Evolutionary conservation across 2,113 vertebrate genomes (phyloP).

Genomic region (Cervus canadensis): DNA sequence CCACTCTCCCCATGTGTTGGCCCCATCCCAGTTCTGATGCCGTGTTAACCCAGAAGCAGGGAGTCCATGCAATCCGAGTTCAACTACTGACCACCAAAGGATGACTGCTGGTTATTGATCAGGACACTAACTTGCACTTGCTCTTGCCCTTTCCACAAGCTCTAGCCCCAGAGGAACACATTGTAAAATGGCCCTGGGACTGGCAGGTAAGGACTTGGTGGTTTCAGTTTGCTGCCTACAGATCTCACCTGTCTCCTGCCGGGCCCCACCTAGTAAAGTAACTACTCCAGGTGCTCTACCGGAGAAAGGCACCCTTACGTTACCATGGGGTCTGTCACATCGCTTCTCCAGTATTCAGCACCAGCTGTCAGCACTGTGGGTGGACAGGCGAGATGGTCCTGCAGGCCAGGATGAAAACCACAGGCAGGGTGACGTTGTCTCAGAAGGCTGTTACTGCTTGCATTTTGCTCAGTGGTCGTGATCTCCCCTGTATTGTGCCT

Average conservation of each 20-base stretch:
- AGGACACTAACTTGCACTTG: not conserved
- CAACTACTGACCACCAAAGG: not conserved
- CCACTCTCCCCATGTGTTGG: not conserved
- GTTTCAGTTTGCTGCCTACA: not conserved
- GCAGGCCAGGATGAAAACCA: not conserved
- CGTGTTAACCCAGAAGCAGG: not conserved
- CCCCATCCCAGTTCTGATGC: not conserved
- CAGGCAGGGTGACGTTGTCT: not conserved
- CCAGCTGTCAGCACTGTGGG: not conserved
- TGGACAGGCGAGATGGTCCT: not conserved
- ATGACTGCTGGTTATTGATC: not conserved
- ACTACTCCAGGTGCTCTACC: not conserved
- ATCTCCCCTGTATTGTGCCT: not conserved
- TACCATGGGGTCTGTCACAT: not conserved
- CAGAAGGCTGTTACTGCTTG: not conserved
- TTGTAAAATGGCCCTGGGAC: not conserved
- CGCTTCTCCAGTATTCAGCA: not conserved
- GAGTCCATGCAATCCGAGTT: not conserved
- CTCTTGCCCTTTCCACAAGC: not conserved
- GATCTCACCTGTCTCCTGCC: not conserved
- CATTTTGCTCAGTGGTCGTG: not conserved
- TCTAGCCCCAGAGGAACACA: not conserved
- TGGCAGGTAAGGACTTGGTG: not conserved
- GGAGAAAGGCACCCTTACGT: not conserved
- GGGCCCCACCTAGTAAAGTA: not conserved